Evolutionary conservation across 1,140 invertebrate species (phyloP), one percentile per base, ranked within the genome.

Genomic region (Bombus ignitus): DNA sequence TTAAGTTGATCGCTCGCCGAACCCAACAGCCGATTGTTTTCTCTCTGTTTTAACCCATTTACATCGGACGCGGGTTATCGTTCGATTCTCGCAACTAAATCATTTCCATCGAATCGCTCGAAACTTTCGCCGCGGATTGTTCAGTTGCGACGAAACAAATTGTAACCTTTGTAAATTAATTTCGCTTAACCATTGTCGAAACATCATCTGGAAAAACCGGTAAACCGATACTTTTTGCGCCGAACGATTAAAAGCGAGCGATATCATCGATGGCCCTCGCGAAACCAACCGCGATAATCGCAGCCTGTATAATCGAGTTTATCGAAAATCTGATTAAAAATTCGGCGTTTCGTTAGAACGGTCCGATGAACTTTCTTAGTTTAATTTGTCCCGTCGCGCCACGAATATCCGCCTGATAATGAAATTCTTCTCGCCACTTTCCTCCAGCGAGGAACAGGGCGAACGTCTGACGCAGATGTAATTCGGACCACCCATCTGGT

Each of bases 371-470:
- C 77, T 57, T 71, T 80, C 53, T 65, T 72, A 73, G 77, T 72
- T 78, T 72, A 80, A 85, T 80, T 85, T 62, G 57, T 35, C 75
- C 10, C 68, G 83, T 72, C 83, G 83, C 77, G 83, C 65, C 83
- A 28, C 68, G 72, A 85, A 85, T 85, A 85, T 85, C 83, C 76
- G 59, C 18, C 83, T 73, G 32, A 62, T 85, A 85, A 85, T 85
- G 68, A 80, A 72, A 73, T 80, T 80, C 65, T 80, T 79, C 83
- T 80, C 66, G 5, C 9, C 66, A 28, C 32, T 62, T 72, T 35
- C 57, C 66, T 70, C 77, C 44, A 15, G 13, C 44, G 59, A 32
- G 32, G 32, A 83, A 44, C 74, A 42, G 10, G 0, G 1, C 18
- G n/a, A 32, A 32, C 47, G 74, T 83, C 73, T 70, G 73, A 77